Base-by-base conservation (phyloP, 2,888 invertebrate species). In the Strigamia maritima region DNA sequence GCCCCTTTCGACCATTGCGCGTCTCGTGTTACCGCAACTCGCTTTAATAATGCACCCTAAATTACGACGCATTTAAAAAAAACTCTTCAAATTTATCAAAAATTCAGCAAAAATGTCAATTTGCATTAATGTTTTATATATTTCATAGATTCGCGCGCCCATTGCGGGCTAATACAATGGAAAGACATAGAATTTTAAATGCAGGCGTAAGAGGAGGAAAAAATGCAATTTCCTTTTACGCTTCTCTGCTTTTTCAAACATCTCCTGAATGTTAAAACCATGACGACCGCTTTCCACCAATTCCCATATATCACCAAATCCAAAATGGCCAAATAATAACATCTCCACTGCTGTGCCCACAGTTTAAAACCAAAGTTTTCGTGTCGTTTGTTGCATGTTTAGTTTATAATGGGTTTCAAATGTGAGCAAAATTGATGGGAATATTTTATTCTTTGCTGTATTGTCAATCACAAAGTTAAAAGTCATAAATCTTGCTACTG, bases 161-260 rank as follows among this genome's bases (percentile, higher is more conserved):
- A 14, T n/a, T 49, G 16, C 49, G 16, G n/a, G 14, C 49, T n/a
- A 14, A 49, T n/a, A 14, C 49, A 49, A 14, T 14, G n/a, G 49
- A n/a, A 49, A 49, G n/a, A 49, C 49, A 49, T 49, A 49, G 49
- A 49, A 49, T 49, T 49, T 49, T 49, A 49, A 49, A 49, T 49
- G 49, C n/a, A 10, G 14, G 16, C 49, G 2, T 6, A 49, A 49
- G 49, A 49, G 8, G n/a, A 10, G n/a, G n/a, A 10, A 2, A 49
- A 49, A 49, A 49, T 10, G 49, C 49, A 49, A 49, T 49, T 49
- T 49, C 49, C 49, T 49, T n/a, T 10, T 49, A 3, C 16, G n/a
- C 4, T 49, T n/a, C n/a, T n/a, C 49, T 2, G 49, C 49, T 49
- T 49, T 49, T 31, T 6, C 49, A 2, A 49, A 49, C 49, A 49